Evolutionary conservation across 2,888 invertebrate species (phyloP), one percentile per base, ranked within the genome.

Genomic region (Diloba caeruleocephala): DNA sequence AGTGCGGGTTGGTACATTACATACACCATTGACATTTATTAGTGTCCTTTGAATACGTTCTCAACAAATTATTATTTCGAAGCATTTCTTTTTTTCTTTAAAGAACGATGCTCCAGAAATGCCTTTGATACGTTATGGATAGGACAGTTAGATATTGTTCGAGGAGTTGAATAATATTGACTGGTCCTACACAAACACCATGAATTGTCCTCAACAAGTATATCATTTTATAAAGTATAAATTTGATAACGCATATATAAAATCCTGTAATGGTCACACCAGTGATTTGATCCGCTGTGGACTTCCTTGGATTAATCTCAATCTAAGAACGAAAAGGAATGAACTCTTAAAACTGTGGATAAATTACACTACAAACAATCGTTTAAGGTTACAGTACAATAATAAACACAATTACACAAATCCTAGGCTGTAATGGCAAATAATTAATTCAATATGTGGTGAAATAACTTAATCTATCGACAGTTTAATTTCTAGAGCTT

Each of bases 341-440:
- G 51, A 46, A 17, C 5, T 52, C 6, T 50, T 37, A 44, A 39
- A 6, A 8, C 3, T 14, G 1, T 60, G 44, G 51, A 48, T 17
- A 33, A 36, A 39, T 4, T 36, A 25, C 19, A 23, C 33, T 9
- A 10, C 23, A 25, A 15, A 43, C 8, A n/a, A 21, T 14, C 19
- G 38, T 39, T 17, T 52, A 42, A 43, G 32, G 43, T 13, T 59
- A 44, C 44, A 52, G 10, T 53, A 49, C 31, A 52, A 52, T 41
- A 44, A 43, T 38, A 32, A 19, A 4, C 25, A 46, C 17, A 53
- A 53, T 12, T 50, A 25, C 23, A 49, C 32, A 23, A 50, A 61
- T 34, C 23, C 32, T 6, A 57, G 34, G 36, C 44, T 50, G 50
- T 10, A 49, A 5, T 49, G 52, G 26, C 21, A 49, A 12, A 44